These are phyloP conservation scores for Cephonodes hylas DNA, from an alignment of 2,888 invertebrate species.

Conservation along the genomic window DNA sequence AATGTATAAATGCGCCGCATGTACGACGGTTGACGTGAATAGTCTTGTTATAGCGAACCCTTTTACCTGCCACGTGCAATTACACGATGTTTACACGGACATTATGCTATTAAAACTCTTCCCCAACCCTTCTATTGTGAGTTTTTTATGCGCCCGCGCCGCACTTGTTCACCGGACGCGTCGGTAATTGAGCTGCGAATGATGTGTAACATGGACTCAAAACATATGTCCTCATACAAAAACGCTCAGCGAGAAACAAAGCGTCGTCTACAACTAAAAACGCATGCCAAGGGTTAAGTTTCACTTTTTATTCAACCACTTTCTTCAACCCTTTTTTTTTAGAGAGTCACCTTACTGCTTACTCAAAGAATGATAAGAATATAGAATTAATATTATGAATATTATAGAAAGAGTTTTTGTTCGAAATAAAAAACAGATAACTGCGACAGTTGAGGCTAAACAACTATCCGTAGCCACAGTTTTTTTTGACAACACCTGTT, in stretches of 20 bases:
- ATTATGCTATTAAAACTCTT: slow-evolving; percentile 71
- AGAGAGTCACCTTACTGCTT: slow-evolving; percentile 28
- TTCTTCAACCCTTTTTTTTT: slow-evolving; percentile 52
- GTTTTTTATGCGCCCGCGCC: slow-evolving; percentile 51
- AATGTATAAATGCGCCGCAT: neutral
- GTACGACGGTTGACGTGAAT: slow-evolving; percentile 29
- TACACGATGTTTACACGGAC: slow-evolving; percentile 78
- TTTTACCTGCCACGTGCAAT: slow-evolving; percentile 70
- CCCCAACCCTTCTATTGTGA: slow-evolving; percentile 70
- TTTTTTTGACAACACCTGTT: slow-evolving; percentile 72
- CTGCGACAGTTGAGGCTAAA: slow-evolving; percentile 66
- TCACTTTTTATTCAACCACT: slow-evolving; percentile 52
- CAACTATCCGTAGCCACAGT: slow-evolving; percentile 64
- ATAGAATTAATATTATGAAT: slow-evolving; percentile 45
- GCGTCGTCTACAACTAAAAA: neutral
- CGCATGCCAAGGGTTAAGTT: slow-evolving; percentile 49
- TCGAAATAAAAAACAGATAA: slow-evolving; percentile 54
- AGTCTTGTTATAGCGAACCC: slow-evolving; percentile 50
- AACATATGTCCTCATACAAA: slow-evolving; percentile 32
- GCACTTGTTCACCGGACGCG: slow-evolving; percentile 66
- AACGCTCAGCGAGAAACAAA: slow-evolving; percentile 27
- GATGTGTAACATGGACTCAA: slow-evolving; percentile 28
- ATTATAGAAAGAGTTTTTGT: slow-evolving; percentile 46
- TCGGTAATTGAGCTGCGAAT: slow-evolving; percentile 47
- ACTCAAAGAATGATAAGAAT: slow-evolving; percentile 41